Evolutionary conservation across 2,113 vertebrate genomes (phyloP).

Genomic region (Ailuropoda melanoleuca): DNA sequence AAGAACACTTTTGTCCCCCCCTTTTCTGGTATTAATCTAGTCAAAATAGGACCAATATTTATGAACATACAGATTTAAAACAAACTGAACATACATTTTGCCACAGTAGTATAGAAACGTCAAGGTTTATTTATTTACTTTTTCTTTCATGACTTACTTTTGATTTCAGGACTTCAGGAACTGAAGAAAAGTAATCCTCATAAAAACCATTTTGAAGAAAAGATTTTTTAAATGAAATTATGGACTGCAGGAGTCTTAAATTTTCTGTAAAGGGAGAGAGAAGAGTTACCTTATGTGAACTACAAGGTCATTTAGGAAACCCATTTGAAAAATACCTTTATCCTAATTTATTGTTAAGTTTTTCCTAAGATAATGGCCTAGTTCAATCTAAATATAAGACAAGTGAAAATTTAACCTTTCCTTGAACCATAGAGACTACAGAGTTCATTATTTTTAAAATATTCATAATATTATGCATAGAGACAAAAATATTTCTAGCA

Average conservation of each 20-base stretch:
- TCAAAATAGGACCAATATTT: constrained; percentile 6
- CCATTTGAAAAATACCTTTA: constrained; percentile 57
- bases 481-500: constrained; percentile 62
- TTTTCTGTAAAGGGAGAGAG: constrained; percentile 80
- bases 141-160: constrained; percentile 82
- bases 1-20: background rate
- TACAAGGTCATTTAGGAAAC: background rate
- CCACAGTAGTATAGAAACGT: background rate
- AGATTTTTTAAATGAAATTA: constrained; percentile 75
- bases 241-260: constrained; percentile 80
- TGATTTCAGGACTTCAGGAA: constrained; percentile 83
- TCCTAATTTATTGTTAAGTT: constrained; percentile 1
- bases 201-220: constrained; percentile 81
- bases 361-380: constrained; percentile 49
- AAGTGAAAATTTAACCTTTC: constrained; percentile 61
- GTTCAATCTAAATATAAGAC: constrained; percentile 49
- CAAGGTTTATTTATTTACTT: background rate
- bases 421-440: constrained; percentile 34
- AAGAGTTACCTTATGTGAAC: constrained; percentile 68
- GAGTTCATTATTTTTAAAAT: constrained; percentile 63
- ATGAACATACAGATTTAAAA: background rate
- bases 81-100: background rate
- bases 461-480: constrained; percentile 55
- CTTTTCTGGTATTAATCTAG: background rate
- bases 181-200: constrained; percentile 76